These are phyloP conservation scores for Drosophila parabipectinata DNA, from an alignment of 1,140 invertebrate genomes.

Conservation along the genomic window DNA sequence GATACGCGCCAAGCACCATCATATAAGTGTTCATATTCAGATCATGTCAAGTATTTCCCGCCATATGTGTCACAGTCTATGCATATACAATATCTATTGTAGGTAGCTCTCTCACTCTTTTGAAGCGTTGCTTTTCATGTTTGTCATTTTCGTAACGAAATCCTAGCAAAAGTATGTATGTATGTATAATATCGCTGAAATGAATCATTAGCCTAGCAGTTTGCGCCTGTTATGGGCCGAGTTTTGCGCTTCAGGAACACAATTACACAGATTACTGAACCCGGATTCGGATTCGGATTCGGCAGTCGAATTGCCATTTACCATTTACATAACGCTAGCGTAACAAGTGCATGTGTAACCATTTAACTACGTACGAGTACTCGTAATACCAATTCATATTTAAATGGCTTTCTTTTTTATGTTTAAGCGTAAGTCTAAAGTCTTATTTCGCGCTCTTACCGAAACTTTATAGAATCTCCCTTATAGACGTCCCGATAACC, in stretches of 20 bases:
- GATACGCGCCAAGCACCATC: slow-evolving; percentile 7
- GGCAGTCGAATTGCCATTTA: slow-evolving; percentile 52
- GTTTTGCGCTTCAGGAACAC: slow-evolving; percentile 26
- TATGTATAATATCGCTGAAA: slow-evolving; percentile 1
- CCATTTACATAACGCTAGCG: slow-evolving; percentile 28
- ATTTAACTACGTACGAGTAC: slow-evolving; percentile 43
- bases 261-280: slow-evolving; percentile 30
- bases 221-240: not conserved
- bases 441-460: slow-evolving; percentile 29
- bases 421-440: slow-evolving; percentile 44
- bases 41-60: slow-evolving; percentile 11
- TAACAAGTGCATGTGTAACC: slow-evolving; percentile 9
- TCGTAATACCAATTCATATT: slow-evolving; percentile 12
- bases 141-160: slow-evolving; percentile 14
- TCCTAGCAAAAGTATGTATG: slow-evolving; percentile 13
- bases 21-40: slow-evolving; percentile 14
- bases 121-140: slow-evolving; percentile 5
- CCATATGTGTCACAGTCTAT: slow-evolving; percentile 7
- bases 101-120: slow-evolving; percentile 23
- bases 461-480: not conserved
- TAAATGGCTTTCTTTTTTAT: slow-evolving; percentile 63
- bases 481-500: no score
- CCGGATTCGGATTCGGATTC: not conserved
- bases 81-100: not conserved
- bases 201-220: slow-evolving; percentile 3